Evolutionary conservation across 2,888 invertebrate species (phyloP), one percentile per base, ranked within the genome.

Genomic region (Sturmia bella): DNA sequence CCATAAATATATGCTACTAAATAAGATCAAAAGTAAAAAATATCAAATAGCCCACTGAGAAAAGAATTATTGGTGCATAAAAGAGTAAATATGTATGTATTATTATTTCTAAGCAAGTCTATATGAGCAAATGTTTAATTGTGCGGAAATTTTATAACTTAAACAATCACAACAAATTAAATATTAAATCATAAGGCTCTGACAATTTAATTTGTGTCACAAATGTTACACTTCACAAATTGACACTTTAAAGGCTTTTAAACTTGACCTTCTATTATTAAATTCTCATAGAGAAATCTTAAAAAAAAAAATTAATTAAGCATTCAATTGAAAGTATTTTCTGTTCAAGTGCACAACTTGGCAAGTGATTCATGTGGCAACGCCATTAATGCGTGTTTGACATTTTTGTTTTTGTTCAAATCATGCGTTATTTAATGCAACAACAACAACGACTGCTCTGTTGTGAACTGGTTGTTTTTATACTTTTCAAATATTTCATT

Each of bases 241-340:
- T 45, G 27, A 57, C 52, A 75, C 61, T 61, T 66, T 24, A 21
- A 54, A 41, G 41, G 27, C 15, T 66, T 80, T 76, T 61, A 66
- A 76, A 66, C 72, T 80, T 80, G 76, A 76, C 80, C 80, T 80
- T 80, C 68, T 48, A 72, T 68, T 48, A 73, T 68, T 48, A 73
- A 54, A 73, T 63, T 43, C 52, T 73, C n/a, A n/a, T 43, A 52
- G 17, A 4, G 9, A 54, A 63, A 50, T 48, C 39, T n/a, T 19
- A 64, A 64, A 37, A 64, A 64, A 50, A 50, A 39, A 9, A 24
- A 37, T 45, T 11, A 21, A 21, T 11, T 27, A 27, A 48, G 21
- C 45, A 61, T 43, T 39, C 24, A 11, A 32, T 19, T 43, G 54
- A 13, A 54, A 76, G 45, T 59, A 69, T 5, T 52, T 12, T 24